Evolutionary conservation across 2,888 invertebrate species (phyloP), one percentile per base, ranked within the genome.

Genomic region (Lasioglossum lativentre): DNA sequence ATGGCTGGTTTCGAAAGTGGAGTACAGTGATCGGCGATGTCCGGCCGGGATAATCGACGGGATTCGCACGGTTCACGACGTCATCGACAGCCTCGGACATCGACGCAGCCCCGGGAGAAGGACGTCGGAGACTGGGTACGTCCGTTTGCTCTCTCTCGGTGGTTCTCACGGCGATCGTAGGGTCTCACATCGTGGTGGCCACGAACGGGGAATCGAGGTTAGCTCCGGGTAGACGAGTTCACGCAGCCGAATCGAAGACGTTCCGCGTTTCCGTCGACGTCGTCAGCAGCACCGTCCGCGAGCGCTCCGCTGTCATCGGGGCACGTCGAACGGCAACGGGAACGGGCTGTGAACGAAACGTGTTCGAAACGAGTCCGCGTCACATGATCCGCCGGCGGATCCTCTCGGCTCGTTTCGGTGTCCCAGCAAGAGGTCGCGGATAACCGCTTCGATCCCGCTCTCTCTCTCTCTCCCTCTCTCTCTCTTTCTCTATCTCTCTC

Each of bases 381-480:
- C 86, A 88, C 88, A 81, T 88, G 80, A 86, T 73, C 72, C 72
- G 66, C 77, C 82, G 79, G 80, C 70, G 70, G 73, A 52, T 71
- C 66, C n/a, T 78, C 34, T 75, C 73, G 52, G 14, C 66, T 38
- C n/a, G 66, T 23, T 23, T 73, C 40, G 40, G n/a, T 71, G 23
- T 23, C 23, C 30, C 27, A 71, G 40, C 40, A n/a, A 27, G 27
- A 19, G 42, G 56, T 56, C 56, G 56, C 56, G 56, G 56, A 56
- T 23, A 56, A 56, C 56, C n/a, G 56, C 56, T 56, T 56, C 56
- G 56, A 56, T 56, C 56, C 56, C 56, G 12, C 56, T 56, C 56
- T 12, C 56, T 52, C 52, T 2, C 47, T 47, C 47, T 45, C 16
- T 45, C 16, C 0, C 42, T 42, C 42, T 42, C 14, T 16, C 45